Percentiles rank a stretch among this genome's conserved stretches.
Conservation (phyloP, 2,888 invertebrate species). For the Lathronympha strigana region DNA sequence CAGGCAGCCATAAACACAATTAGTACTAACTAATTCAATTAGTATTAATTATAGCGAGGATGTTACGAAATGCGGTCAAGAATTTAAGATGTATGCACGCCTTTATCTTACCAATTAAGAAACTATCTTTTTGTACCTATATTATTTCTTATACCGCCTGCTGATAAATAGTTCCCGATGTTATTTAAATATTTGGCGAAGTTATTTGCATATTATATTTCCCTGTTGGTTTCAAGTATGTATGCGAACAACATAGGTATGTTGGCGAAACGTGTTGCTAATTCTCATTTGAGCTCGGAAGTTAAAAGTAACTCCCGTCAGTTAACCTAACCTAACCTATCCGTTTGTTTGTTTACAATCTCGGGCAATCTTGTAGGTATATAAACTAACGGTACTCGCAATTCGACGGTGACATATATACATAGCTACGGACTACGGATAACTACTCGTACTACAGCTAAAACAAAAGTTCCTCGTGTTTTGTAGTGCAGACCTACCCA, state of each 20-base stretch:
- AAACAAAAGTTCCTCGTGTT: too few relatives aligned
- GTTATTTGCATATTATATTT: too few relatives aligned
- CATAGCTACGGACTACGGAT: too few relatives aligned
- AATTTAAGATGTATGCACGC: slow-evolving; percentile 6
- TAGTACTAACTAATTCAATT: slow-evolving; percentile 21
- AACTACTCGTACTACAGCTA: too few relatives aligned
- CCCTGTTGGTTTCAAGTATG: slow-evolving; percentile 5
- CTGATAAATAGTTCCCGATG: not conserved
- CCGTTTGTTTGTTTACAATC: too few relatives aligned
- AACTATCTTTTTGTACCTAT: not conserved
- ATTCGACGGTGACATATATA: too few relatives aligned
- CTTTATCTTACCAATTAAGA: slow-evolving; percentile 23
- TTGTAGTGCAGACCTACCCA: too few relatives aligned
- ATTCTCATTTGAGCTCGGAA: not conserved
- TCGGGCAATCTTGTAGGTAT: too few relatives aligned
- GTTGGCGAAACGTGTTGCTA: slow-evolving; percentile 7
- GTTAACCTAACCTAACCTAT: too few relatives aligned
- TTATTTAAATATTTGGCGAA: too few relatives aligned
- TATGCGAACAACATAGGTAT: slow-evolving; percentile 12
- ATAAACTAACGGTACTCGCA: too few relatives aligned
- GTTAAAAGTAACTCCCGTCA: too few relatives aligned
- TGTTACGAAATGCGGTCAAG: slow-evolving; percentile 23
- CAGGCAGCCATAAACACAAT: not conserved
- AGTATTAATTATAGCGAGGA: slow-evolving; percentile 9
- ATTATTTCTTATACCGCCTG: not conserved